These are phyloP conservation scores for Drosophila mulleri DNA, from an alignment of 2,888 invertebrate species.

Conservation along the genomic window DNA sequence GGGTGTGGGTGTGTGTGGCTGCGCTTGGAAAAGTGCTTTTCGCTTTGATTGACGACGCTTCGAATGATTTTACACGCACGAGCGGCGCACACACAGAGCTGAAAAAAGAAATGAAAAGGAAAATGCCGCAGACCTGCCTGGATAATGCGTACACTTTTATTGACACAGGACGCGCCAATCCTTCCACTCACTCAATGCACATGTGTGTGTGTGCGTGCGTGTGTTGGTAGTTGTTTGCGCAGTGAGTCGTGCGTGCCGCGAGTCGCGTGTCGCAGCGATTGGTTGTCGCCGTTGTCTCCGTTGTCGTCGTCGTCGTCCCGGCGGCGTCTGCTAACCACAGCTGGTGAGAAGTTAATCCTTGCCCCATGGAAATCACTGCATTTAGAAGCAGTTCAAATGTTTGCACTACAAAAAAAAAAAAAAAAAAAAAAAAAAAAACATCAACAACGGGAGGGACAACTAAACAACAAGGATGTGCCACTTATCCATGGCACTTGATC, in stretches of 20 bases:
- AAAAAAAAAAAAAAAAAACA: constrained; percentile 9
- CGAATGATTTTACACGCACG: constrained; percentile 79
- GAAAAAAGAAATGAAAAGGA: constrained; percentile 26
- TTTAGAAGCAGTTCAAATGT: constrained; percentile 53
- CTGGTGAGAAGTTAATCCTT: constrained; percentile 74
- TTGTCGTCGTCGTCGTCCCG: constrained; percentile 16
- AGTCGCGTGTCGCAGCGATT: constrained; percentile 64
- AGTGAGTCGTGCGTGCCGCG: constrained; percentile 65
- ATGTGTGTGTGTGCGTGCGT: constrained; percentile 8
- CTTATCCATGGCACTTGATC: constrained; percentile 76
- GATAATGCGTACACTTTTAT: constrained; percentile 75
- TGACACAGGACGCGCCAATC: constrained; percentile 68
- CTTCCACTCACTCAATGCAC: constrained; percentile 42
- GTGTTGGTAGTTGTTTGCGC: constrained; percentile 54
- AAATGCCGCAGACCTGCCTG: constrained; percentile 51
- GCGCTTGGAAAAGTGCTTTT: constrained; percentile 61
- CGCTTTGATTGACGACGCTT: constrained; percentile 75
- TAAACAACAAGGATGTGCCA: constrained; percentile 43
- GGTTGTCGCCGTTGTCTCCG: constrained; percentile 17
- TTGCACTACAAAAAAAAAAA: constrained; percentile 43
- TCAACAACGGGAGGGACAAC: constrained; percentile 10
- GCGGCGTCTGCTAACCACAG: constrained; percentile 46
- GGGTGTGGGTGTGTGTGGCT: background rate
- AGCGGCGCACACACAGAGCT: constrained; percentile 39
- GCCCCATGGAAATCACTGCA: constrained; percentile 60